These are phyloP conservation scores for Trachemys scripta DNA, from an alignment of 2,113 vertebrate genomes.

Conservation along the genomic window DNA sequence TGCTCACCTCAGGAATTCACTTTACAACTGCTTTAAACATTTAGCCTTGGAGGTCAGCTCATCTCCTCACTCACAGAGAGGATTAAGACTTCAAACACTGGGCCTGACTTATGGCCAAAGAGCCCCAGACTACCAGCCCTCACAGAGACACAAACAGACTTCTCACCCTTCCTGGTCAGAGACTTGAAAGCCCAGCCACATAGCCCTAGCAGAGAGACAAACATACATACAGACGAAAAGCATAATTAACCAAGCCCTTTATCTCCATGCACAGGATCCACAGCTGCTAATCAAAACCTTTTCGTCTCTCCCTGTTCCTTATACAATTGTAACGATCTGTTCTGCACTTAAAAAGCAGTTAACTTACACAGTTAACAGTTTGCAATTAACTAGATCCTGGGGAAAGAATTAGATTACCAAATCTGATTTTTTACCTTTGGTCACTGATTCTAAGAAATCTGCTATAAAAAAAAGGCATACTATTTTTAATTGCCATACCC, in stretches of 20 bases:
- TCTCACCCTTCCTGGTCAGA: neutral
- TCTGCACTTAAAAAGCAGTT: neutral
- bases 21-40: neutral
- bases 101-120: neutral
- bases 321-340: neutral
- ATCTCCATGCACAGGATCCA: neutral
- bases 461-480: neutral
- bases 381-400: neutral
- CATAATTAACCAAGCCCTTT: neutral
- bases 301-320: neutral
- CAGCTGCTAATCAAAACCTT: neutral
- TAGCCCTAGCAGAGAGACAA: neutral
- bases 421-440: neutral
- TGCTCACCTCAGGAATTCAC: neutral
- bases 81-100: neutral
- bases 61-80: neutral
- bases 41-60: neutral
- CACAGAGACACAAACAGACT: neutral
- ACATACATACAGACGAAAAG: neutral
- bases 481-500: constrained; percentile 25
- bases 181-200: neutral
- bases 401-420: neutral
- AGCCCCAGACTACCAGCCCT: neutral
- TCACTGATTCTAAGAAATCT: constrained; percentile 21
- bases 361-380: neutral